Conservation (phyloP, 1,140 invertebrate species). For the Adoxophyes honmai region DNA sequence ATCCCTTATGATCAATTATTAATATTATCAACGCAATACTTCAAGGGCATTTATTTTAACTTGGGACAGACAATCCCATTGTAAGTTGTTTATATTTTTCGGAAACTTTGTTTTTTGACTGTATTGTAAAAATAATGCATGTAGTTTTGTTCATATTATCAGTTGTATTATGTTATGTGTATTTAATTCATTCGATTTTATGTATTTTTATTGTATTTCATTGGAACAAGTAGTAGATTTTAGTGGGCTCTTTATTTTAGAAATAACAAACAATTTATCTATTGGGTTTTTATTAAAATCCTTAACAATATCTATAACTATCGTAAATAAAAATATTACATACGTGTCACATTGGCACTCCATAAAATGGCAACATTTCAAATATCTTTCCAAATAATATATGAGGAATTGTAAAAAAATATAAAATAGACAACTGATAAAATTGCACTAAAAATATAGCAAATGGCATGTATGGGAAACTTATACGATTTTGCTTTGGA, state of each 20-base stretch:
- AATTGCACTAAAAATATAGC: too few relatives aligned
- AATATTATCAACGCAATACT: too few relatives aligned
- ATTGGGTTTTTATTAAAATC: conserved; percentile 61
- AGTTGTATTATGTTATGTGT: background rate
- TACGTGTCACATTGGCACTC: conserved; percentile 58
- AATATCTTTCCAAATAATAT: conserved; percentile 31
- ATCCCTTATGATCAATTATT: conserved; percentile 26
- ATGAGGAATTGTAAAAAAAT: conserved; percentile 33
- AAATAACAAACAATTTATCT: conserved; percentile 40
- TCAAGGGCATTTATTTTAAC: too few relatives aligned
- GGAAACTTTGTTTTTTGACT: too few relatives aligned
- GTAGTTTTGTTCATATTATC: background rate
- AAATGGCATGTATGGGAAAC: conserved; percentile 16
- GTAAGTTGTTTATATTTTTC: too few relatives aligned
- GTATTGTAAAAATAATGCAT: too few relatives aligned
- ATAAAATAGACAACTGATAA: conserved; percentile 25
- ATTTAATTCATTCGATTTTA: background rate
- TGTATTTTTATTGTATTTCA: background rate
- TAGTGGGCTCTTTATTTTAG: conserved; percentile 16
- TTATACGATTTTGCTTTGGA: conserved; percentile 37
- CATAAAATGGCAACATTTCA: conserved; percentile 36
- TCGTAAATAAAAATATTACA: conserved; percentile 51
- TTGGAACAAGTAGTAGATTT: background rate
- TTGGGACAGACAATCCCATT: too few relatives aligned
- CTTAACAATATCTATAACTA: conserved; percentile 58